Evolutionary conservation across 2,113 vertebrate genomes (phyloP), one percentile per base, ranked within the genome.

Genomic region (Neolamprologus brichardi): DNA sequence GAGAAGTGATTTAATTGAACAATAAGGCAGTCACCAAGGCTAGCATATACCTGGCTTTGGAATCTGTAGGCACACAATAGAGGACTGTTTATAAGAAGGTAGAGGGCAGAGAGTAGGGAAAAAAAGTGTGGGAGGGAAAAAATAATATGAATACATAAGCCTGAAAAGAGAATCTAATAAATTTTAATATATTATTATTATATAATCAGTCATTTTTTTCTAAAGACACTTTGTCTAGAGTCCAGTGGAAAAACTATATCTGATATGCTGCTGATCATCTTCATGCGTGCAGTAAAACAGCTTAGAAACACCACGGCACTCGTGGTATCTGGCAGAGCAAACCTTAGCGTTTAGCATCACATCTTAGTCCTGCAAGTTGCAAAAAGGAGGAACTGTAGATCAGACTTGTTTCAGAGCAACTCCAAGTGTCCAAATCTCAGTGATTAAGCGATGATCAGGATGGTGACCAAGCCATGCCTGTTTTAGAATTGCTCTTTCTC

Each of bases 21-120:
- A 89, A 94, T 86, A 96, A 96, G 91, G 93, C 70, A 64, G 83
- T 62, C 37, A 18, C 20, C 58, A 34, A 78, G 23, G 70, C 28
- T 23, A 70, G 84, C 78, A 92, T 95, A 95, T 96, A 93, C 93
- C 93, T 89, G n/a, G 84, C 78, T 34, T 78, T 89, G 64, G 70
- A 86, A 88, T 83, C 79, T 87, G 87, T 84, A 5, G 67, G 34
- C 89, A 86, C 89, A 41, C 30, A 2, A 12, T 34, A 32, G 28
- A 53, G 83, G 32, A 49, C 6, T 3, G 52, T 84, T 60, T 89
- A 28, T 84, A 64, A 51, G 25, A 60, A 46, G 25, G 20, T 7
- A 64, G 11, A 90, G 81, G 81, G 11, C 37, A 82, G 18, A 2
- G 32, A 34, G 20, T 51, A 10, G 82, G 54, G 10, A 0, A 37